Percentiles rank a stretch among this genome's conserved stretches.
Conservation (phyloP, 2,888 invertebrate species). For the Drosophila aldrichi region DNA sequence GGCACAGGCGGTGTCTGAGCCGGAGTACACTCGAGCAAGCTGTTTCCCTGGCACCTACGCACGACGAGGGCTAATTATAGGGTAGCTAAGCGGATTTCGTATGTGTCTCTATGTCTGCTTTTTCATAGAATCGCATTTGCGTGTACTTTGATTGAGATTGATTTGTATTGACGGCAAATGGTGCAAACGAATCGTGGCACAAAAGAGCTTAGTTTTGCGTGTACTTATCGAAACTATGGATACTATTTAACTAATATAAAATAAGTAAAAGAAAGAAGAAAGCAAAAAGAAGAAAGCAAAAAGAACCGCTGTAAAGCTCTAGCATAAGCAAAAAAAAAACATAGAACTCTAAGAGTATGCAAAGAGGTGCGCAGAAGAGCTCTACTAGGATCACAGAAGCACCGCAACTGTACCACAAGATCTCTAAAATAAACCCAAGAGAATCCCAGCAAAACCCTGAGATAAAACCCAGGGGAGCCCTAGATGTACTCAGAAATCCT, state of each 20-base stretch:
- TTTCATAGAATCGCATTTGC: slow-evolving; percentile 22
- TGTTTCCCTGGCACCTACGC: slow-evolving; percentile 22
- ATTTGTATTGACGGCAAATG: slow-evolving; percentile 23
- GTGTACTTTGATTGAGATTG: slow-evolving; percentile 21
- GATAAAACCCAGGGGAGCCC: not conserved
- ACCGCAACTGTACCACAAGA: too few species aligned
- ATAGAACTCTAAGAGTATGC: too few species aligned
- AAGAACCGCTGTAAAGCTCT: too few species aligned
- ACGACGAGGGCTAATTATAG: slow-evolving; percentile 59
- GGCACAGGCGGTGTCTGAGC: not conserved
- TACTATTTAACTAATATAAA: too few species aligned
- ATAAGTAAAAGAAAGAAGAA: not conserved
- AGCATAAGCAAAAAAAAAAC: too few species aligned
- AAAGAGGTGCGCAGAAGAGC: too few species aligned
- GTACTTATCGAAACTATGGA: not conserved
- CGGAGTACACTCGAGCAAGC: not conserved
- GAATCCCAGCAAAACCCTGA: not conserved
- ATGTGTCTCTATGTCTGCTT: slow-evolving; percentile 20
- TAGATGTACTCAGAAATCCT: not conserved
- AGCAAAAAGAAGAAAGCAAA: not conserved
- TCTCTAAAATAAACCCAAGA: not conserved
- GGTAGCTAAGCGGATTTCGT: slow-evolving; percentile 74
- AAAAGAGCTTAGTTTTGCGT: not conserved
- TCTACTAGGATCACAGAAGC: too few species aligned
- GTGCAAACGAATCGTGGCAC: slow-evolving; percentile 4